phyloP scores from a whole-genome alignment of 2,113 vertebrate genomes.

The Lagenorhynchus albirostris region DNA sequence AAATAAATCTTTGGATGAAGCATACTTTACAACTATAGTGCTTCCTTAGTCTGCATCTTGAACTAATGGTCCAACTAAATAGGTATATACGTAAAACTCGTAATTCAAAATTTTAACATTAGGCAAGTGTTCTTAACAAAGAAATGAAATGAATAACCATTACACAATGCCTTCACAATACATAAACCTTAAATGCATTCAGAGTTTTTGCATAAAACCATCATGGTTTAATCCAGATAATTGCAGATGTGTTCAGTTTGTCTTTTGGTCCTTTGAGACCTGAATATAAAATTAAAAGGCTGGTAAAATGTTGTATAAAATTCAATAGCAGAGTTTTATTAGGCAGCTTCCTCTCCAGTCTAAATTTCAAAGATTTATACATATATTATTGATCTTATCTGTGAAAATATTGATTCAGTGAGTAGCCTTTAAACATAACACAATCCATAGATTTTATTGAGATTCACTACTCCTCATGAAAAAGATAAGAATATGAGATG shows the following conservation, averaged over 20 bases:
- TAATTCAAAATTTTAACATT: conserved; percentile 29
- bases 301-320: conserved; percentile 58
- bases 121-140: conserved; percentile 44
- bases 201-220: conserved; percentile 50
- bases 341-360: conserved; percentile 42
- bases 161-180: neutral
- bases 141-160: conserved; percentile 13
- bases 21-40: conserved; percentile 23
- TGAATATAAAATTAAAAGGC: conserved; percentile 62
- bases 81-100: conserved; percentile 38
- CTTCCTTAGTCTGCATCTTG: neutral
- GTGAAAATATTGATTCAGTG: conserved; percentile 50
- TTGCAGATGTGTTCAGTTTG: conserved; percentile 47
- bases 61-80: conserved; percentile 32
- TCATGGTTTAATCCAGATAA: conserved; percentile 48
- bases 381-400: conserved; percentile 70
- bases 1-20: neutral
- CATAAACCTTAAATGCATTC: conserved; percentile 39
- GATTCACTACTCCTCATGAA: conserved; percentile 60
- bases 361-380: conserved; percentile 71
- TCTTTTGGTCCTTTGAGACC: conserved; percentile 49
- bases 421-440: conserved; percentile 66
- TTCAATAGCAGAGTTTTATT: conserved; percentile 60
- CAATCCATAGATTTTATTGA: conserved; percentile 71
- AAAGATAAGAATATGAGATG: conserved; percentile 68